A percentile compares a stretch with the other conserved stretches of the same genome.
Conservation (phyloP, 1,140 invertebrate species). For the Brachionus plicatilis region DNA sequence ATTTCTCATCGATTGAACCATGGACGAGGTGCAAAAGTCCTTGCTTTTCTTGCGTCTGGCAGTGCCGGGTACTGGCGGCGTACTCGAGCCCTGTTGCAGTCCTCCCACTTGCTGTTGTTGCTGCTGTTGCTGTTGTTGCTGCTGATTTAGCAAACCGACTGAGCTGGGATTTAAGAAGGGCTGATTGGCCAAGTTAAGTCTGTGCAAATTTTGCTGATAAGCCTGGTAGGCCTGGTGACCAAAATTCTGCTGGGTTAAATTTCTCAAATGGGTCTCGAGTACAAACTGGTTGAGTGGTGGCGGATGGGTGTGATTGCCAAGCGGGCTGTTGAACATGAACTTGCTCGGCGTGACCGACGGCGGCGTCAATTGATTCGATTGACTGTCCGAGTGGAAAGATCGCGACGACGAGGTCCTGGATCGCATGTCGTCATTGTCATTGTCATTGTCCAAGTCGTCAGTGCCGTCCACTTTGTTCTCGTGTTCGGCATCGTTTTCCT, state of each 20-base stretch:
- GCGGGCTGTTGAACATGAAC: background rate
- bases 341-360: background rate
- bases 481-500: background rate
- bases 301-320: background rate
- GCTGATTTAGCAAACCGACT: background rate
- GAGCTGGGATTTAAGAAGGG: background rate
- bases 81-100: background rate
- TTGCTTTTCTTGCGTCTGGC: background rate
- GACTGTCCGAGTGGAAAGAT: background rate
- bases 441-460: background rate
- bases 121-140: conserved; percentile 10
- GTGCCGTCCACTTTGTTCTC: background rate
- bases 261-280: conserved; percentile 25
- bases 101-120: background rate
- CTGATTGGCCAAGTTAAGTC: background rate
- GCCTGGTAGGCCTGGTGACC: conserved; percentile 13
- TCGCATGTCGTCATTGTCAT: conserved; percentile 22
- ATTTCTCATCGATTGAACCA: conserved; percentile 31
- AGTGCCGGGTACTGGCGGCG: background rate
- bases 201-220: conserved; percentile 18
- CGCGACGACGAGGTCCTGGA: conserved; percentile 1
- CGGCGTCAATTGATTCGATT: background rate
- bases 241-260: conserved; percentile 34
- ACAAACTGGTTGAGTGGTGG: conserved; percentile 16
- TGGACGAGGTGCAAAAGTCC: background rate